Conservation (phyloP, 2,888 invertebrate species). For the Calliphora vomitoria region DNA sequence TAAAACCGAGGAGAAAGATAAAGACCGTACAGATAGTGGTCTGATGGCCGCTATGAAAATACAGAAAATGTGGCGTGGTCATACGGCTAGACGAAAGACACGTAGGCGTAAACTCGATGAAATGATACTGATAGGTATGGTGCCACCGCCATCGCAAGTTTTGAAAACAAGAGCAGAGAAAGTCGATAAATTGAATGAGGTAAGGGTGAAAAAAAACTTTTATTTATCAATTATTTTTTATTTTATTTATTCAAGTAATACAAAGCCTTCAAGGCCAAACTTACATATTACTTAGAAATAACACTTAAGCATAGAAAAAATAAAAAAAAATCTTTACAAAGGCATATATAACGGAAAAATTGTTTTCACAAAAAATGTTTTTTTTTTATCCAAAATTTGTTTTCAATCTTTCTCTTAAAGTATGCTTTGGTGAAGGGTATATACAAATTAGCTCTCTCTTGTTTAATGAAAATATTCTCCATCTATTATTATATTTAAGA, state of each 20-base stretch:
- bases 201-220: conserved; percentile 63
- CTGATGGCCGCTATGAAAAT: conserved; percentile 92
- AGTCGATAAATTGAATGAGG: conserved; percentile 80
- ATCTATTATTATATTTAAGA: conserved; percentile 57
- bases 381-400: no score
- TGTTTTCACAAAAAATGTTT: no score
- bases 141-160: conserved; percentile 85
- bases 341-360: no score
- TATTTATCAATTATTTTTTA: no score
- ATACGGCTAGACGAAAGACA: conserved; percentile 89
- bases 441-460: not conserved
- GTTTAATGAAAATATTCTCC: not conserved
- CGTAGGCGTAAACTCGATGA: conserved; percentile 91
- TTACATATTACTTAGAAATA: no score
- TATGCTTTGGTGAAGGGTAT: no score
- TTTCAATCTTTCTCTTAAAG: not conserved
- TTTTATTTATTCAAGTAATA: no score
- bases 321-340: no score
- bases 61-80: conserved; percentile 95
- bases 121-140: conserved; percentile 95
- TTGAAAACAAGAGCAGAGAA: conserved; percentile 81
- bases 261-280: no score
- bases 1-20: conserved; percentile 85
- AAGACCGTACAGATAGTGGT: conserved; percentile 86
- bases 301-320: no score